Evolutionary conservation across 1,140 invertebrate genomes (phyloP).

Genomic region (Andricus grossulariae): DNA sequence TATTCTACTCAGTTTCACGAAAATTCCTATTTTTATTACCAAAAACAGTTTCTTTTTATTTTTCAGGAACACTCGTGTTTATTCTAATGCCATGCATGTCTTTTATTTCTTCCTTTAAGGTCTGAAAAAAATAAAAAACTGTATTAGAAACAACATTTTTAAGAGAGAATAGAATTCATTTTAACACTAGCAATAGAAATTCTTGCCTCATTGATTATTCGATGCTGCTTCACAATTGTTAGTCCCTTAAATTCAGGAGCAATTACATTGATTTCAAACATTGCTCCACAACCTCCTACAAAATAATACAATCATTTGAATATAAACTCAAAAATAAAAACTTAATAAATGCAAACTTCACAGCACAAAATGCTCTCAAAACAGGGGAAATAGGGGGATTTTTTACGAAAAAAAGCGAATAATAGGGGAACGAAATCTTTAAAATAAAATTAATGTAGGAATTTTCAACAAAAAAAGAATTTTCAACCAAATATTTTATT

Average conservation of each 20-base stretch:
- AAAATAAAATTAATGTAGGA: background rate
- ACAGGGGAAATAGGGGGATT: too few species aligned
- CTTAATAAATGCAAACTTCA: background rate
- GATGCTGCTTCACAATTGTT: conserved; percentile 87
- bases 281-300: conserved; percentile 89
- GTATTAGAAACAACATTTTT: conserved; percentile 29
- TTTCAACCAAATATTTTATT: too few species aligned
- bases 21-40: too few species aligned
- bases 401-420: too few species aligned
- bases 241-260: conserved; percentile 86
- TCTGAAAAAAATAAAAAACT: conserved; percentile 72
- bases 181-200: background rate
- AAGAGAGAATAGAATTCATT: background rate
- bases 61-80: conserved; percentile 77
- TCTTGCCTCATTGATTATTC: conserved; percentile 84
- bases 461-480: too few species aligned
- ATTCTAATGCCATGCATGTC: conserved; percentile 90
- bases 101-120: conserved; percentile 87
- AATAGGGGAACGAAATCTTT: too few species aligned
- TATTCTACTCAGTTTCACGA: too few species aligned
- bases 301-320: conserved; percentile 38
- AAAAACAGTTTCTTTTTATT: conserved; percentile 36
- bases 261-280: conserved; percentile 89
- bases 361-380: too few species aligned
- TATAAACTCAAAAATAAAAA: conserved; percentile 36